Evolutionary conservation across 2,113 vertebrate genomes (phyloP).

Genomic region (Columba janthina): DNA sequence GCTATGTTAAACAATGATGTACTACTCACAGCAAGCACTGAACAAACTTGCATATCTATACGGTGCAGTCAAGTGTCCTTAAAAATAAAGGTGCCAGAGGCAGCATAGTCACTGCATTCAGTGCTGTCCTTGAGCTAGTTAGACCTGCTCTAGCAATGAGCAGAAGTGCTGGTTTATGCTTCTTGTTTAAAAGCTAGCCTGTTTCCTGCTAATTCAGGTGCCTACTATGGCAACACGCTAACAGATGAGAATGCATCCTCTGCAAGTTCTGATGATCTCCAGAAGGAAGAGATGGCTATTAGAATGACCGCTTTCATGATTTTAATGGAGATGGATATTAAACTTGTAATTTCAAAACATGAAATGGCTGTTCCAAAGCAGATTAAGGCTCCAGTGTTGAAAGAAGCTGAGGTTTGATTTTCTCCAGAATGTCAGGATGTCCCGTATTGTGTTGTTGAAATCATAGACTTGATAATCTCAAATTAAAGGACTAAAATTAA

Average conservation of each 20-base stretch:
- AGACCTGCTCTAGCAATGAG: not conserved
- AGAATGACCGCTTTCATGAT: not conserved
- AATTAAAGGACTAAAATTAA: not conserved
- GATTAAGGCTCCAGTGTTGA: not conserved
- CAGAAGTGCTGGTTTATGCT: not conserved
- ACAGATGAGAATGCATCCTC: not conserved
- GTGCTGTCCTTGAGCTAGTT: not conserved
- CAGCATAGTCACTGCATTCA: not conserved
- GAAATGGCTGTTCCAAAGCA: not conserved
- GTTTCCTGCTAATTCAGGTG: not conserved
- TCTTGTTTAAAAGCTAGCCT: not conserved
- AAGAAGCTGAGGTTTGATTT: not conserved
- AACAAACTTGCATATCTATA: not conserved
- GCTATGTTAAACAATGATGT: not conserved
- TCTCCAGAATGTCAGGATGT: not conserved
- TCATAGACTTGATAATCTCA: not conserved
- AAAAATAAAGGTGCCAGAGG: not conserved
- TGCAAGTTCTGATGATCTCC: not conserved
- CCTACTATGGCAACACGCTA: not conserved
- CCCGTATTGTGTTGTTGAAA: not conserved
- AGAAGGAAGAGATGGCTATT: not conserved
- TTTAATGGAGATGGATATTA: not conserved
- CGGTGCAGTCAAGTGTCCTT: not conserved
- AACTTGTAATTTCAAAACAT: not conserved
- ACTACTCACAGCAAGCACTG: not conserved